These are phyloP conservation scores for Melanostoma scalare DNA, from an alignment of 2,888 invertebrate genomes.

Conservation along the genomic window DNA sequence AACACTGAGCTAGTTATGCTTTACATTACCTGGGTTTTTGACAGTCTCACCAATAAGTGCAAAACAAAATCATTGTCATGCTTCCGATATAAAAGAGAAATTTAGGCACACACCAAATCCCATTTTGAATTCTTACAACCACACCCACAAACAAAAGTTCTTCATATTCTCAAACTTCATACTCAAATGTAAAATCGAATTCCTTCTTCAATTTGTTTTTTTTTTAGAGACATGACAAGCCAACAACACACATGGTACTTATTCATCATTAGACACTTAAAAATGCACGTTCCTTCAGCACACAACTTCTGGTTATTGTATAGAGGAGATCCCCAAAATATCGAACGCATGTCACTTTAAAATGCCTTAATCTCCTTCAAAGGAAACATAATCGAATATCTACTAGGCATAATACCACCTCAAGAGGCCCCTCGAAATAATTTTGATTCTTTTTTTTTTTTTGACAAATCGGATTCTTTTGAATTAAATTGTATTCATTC, in stretches of 20 bases:
- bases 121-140: too few relatives aligned
- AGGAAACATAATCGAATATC: background rate
- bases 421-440: constrained; percentile 14
- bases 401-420: background rate
- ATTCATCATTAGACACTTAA: constrained; percentile 28
- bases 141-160: too few relatives aligned
- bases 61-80: too few relatives aligned
- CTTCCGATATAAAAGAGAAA: too few relatives aligned
- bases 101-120: too few relatives aligned
- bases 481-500: constrained; percentile 70
- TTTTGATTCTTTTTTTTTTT: constrained; percentile 20
- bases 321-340: background rate
- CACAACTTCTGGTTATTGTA: background rate
- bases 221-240: too few relatives aligned
- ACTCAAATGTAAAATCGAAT: too few relatives aligned
- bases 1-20: too few relatives aligned
- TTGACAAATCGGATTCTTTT: constrained; percentile 43
- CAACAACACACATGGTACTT: constrained; percentile 23
- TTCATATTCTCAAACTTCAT: too few relatives aligned
- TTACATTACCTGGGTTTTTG: too few relatives aligned
- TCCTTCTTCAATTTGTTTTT: too few relatives aligned
- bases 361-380: constrained; percentile 10
- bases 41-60: too few relatives aligned
- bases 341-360: constrained; percentile 30
- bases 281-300: constrained; percentile 18